Base-by-base conservation (phyloP, 2,797 vertebrate species). In the Lutjanus argentimaculatus region DNA sequence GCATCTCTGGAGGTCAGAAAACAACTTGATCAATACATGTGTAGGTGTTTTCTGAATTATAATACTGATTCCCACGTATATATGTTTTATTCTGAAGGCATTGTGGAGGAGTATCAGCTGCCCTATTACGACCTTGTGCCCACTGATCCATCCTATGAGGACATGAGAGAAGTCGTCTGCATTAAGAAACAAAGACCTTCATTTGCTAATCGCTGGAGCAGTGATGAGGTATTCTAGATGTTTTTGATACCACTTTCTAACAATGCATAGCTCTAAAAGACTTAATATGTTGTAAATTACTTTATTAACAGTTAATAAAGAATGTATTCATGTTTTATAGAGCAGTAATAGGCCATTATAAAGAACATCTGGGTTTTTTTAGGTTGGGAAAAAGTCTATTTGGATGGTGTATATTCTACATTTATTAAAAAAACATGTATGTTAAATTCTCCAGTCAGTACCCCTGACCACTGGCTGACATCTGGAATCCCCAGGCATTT, bases 21-120 rank as follows among this genome's bases (percentile, higher is more conserved):
- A 45, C 46, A 63, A 45, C 0, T 14, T 10, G 0, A 25, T 45
- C 1, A 22, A 17, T 17, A 6, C 12, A 13, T 17, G 2, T 59
- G n/a, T 43, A 15, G 3, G 22, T 74, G 45, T 68, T 83, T 70
- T 46, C 36, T 25, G 10, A 40, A 19, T 56, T 4, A 56, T n/a
- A 2, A 66, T 1, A 25, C 69, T 72, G 6, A 76, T 45, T 61
- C 69, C 0, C 1, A 42, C 10, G 6, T 17, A 48, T 22, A 13
- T 67, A 0, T 77, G 11, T 68, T 68, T 55, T 48, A 6, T 67
- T 53, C 86, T 93, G 16, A 89, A 99, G 98, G 98, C 56, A 97
- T 97, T 16, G 96, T 98, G 76, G 98, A 99, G 91, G 98, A 99
- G 75, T 98, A 99, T 83, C 98, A 99, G 95, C 96, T 99, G 71